Evolutionary conservation across 1,140 invertebrate genomes (phyloP).

Genomic region (Neuroterus valhalla): DNA sequence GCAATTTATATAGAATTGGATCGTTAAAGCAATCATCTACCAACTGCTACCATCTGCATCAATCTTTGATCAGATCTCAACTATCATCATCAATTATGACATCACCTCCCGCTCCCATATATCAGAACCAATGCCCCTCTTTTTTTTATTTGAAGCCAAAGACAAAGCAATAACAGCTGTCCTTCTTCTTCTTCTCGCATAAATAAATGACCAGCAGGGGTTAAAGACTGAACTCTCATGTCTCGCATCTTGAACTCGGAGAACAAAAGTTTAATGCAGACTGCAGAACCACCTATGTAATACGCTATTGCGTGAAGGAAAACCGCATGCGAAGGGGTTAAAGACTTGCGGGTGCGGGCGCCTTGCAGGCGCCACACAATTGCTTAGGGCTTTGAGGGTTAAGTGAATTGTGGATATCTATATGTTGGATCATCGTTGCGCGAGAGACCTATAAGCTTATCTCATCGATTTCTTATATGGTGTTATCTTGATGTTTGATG

Average conservation of each 20-base stretch:
- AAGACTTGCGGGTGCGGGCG: conserved; percentile 18
- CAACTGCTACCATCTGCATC: background rate
- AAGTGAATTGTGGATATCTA: conserved; percentile 9
- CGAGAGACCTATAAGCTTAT: background rate
- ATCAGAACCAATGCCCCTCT: background rate
- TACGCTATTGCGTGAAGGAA: background rate
- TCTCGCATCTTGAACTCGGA: background rate
- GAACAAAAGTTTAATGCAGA: background rate
- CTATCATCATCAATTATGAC: background rate
- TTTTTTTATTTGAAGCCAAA: background rate
- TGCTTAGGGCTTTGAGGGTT: conserved; percentile 23
- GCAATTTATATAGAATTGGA: too few relatives aligned
- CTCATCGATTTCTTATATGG: conserved; percentile 7
- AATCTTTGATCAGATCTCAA: conserved; percentile 1
- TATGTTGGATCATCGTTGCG: background rate
- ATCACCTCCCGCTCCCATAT: background rate
- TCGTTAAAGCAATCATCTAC: too few relatives aligned
- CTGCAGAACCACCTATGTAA: background rate
- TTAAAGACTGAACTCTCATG: conserved; percentile 1
- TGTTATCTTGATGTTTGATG: conserved; percentile 16
- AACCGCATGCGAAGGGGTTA: background rate
- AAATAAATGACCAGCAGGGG: background rate
- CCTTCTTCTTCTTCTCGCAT: too few relatives aligned
- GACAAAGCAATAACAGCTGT: background rate
- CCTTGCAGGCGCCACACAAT: conserved; percentile 1